These are phyloP conservation scores for Phoenicopterus ruber DNA, from an alignment of 2,113 vertebrate genomes.

Conservation along the genomic window DNA sequence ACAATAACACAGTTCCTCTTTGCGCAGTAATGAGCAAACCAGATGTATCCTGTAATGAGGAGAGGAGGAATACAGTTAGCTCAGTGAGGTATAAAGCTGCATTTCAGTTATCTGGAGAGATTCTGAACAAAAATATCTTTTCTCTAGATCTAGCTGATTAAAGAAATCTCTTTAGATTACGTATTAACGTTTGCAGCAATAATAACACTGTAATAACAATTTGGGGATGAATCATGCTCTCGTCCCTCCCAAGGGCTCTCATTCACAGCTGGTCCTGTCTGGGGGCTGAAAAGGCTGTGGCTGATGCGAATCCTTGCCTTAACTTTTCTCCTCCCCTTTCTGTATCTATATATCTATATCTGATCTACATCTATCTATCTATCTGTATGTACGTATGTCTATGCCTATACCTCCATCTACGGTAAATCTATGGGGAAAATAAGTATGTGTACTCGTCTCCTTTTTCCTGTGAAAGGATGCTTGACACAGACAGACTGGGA, in stretches of 20 bases:
- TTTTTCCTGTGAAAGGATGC: neutral
- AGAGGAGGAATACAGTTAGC: neutral
- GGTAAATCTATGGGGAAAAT: neutral
- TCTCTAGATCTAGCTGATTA: neutral
- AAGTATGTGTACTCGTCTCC: neutral
- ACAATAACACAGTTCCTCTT: neutral
- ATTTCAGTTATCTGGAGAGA: neutral
- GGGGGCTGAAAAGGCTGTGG: neutral
- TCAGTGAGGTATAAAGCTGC: neutral
- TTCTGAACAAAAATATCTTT: neutral
- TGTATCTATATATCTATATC: neutral
- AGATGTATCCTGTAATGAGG: neutral
- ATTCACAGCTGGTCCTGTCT: neutral
- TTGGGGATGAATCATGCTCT: neutral
- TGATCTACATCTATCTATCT: neutral
- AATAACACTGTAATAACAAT: neutral
- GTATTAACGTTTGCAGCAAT: neutral
- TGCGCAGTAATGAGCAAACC: neutral
- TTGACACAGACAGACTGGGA: neutral
- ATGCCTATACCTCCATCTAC: neutral
- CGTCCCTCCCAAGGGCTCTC: neutral
- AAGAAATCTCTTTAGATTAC: neutral
- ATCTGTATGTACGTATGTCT: neutral
- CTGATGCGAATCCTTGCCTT: neutral
- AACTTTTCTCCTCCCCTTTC: neutral